Evolutionary conservation across 2,113 vertebrate species (phyloP), one percentile per base, ranked within the genome.

Genomic region (Microcebus griseorufus): DNA sequence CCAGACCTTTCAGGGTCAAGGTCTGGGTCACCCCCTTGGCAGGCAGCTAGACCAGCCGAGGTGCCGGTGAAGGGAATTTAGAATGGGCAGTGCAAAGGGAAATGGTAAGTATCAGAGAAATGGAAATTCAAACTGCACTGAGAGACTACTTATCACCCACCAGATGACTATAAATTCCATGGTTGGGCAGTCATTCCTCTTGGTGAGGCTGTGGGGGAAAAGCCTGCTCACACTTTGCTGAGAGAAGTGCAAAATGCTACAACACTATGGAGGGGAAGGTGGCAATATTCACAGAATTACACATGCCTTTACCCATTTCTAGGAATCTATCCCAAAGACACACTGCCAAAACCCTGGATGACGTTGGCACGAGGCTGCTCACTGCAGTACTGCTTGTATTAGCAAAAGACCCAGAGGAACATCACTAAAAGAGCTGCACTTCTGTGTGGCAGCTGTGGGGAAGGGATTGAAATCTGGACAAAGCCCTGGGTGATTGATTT

Each of bases 241-340:
- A 18, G 45, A 69, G 90, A 29, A 67, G 79, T n/a, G 1, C 48
- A 20, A 81, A 87, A 53, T 20, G 37, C 75, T 20, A 10, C 6
- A 13, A 10, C 51, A 90, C 83, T 69, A 12, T n/a, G 55, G 48
- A 93, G 72, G 37, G 58, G n/a, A 37, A 67, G n/a, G 42, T 25
- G 42, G 78, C 85, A 88, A 80, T 3, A 75, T 42, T 90, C 62
- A 70, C 75, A 93, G 92, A 92, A 88, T 58, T 58, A 75, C 88
- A 80, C 11, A n/a, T 17, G 55, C 22, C 1, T 78, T 93, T 88
- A 65, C 53, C 83, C 87, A 83, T 82, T 95, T 86, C 90, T 72
- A 94, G 85, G 85, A 93, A 88, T 78, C 88, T 37, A 34, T 95
- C 53, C 93, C 95, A 88, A 73, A 84, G 34, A 79, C 6, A 81